A percentile compares a stretch with the other conserved stretches of the same genome.
Conservation (phyloP, 2,888 invertebrate genomes). For the Sarcophaga variegata region DNA sequence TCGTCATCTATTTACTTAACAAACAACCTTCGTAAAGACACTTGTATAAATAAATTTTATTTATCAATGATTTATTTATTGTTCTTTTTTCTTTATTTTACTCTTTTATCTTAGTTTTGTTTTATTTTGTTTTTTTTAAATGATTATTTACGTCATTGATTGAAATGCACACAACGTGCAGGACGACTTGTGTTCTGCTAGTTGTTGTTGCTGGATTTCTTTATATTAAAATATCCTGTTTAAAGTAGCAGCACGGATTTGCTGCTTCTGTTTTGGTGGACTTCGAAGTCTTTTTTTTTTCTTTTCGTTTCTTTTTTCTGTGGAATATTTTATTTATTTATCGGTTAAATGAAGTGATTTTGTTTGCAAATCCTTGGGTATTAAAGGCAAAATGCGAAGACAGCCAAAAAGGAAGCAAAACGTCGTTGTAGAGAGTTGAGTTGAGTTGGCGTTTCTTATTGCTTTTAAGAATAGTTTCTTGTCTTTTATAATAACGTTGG, state of each 20-base stretch:
- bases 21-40: slow-evolving; percentile 46
- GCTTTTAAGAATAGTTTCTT: slow-evolving; percentile 2
- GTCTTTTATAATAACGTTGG: not conserved
- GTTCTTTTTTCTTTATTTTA: slow-evolving; percentile 3
- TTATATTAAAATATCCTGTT: slow-evolving; percentile 32
- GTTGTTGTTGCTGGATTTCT: slow-evolving; percentile 3
- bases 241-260: not conserved
- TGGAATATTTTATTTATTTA: slow-evolving; percentile 6
- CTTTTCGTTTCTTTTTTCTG: not conserved
- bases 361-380: slow-evolving; percentile 58
- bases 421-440: not conserved
- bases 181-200: not conserved
- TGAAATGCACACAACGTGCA: slow-evolving; percentile 58
- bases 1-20: slow-evolving; percentile 23
- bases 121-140: slow-evolving; percentile 11
- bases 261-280: too few species aligned
- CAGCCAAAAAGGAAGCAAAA: not conserved
- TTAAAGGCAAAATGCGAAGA: slow-evolving; percentile 23
- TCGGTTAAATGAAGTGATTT: slow-evolving; percentile 63
- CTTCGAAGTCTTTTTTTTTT: too few species aligned
- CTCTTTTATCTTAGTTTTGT: not conserved
- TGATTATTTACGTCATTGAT: slow-evolving; percentile 45
- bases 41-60: slow-evolving; percentile 16
- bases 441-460: slow-evolving; percentile 9
- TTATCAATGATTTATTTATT: slow-evolving; percentile 1